A percentile compares a stretch with the other conserved stretches of the same genome.
Conservation (phyloP, 2,797 vertebrate species). For the Gila robusta region DNA sequence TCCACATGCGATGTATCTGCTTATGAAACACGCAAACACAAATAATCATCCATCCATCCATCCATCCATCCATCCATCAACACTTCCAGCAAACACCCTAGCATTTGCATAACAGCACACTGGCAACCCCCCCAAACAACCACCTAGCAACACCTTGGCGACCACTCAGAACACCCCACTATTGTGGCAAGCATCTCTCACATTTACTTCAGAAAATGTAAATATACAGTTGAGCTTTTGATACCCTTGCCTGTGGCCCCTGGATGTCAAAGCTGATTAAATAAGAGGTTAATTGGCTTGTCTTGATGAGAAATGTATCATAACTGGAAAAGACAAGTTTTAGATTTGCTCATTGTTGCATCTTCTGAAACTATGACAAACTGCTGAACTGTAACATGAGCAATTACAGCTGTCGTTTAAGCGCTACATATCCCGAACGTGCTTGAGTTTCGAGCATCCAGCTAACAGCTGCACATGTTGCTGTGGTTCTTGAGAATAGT, state of each 20-base stretch:
- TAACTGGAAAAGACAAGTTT: neutral
- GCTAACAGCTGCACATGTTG: conserved; percentile 5
- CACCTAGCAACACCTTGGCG: neutral
- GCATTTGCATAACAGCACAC: neutral
- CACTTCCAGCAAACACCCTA: neutral
- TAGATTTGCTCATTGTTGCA: conserved; percentile 12
- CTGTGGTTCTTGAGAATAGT: neutral
- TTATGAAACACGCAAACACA: no score
- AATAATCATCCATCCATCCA: neutral
- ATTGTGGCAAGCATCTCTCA: neutral
- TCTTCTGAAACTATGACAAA: conserved; percentile 23
- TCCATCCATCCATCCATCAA: no score
- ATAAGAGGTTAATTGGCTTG: neutral
- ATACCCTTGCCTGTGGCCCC: neutral
- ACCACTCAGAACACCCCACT: neutral
- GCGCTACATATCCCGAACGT: neutral
- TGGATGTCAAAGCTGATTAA: neutral
- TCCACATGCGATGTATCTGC: no score
- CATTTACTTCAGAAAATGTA: no score
- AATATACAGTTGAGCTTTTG: neutral
- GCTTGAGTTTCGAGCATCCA: neutral
- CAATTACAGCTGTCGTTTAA: conserved; percentile 26
- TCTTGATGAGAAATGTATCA: conserved; percentile 5
- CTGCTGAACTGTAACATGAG: conserved; percentile 31
- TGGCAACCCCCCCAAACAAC: neutral